Evolutionary conservation across 2,888 invertebrate genomes (phyloP).

Genomic region (Hyposoter didymator): DNA sequence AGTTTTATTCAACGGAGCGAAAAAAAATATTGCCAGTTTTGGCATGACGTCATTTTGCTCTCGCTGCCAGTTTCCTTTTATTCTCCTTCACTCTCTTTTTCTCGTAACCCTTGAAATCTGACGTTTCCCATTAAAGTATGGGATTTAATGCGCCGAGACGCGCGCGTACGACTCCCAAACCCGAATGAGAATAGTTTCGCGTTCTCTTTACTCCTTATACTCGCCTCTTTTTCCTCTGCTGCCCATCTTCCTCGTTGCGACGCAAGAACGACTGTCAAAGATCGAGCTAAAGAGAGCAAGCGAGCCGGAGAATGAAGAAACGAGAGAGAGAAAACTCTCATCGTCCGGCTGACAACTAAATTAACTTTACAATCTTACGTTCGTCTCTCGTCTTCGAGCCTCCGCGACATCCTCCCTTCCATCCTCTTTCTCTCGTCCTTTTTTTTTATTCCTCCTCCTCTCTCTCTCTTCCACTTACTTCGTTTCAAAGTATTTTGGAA

Average conservation of each 20-base stretch:
- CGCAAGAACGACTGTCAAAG: slow-evolving; percentile 27
- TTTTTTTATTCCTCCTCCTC: slow-evolving; percentile 5
- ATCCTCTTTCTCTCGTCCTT: slow-evolving; percentile 2
- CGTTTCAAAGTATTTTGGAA: slow-evolving; percentile 70
- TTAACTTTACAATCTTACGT: slow-evolving; percentile 76
- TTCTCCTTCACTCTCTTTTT: background rate
- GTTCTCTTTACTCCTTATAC: slow-evolving; percentile 42
- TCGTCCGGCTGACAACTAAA: slow-evolving; percentile 76
- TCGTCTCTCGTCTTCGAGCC: slow-evolving; percentile 57
- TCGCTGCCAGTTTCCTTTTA: slow-evolving; percentile 41
- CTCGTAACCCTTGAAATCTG: slow-evolving; percentile 71
- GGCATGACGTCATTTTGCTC: slow-evolving; percentile 36
- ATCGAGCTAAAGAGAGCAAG: slow-evolving; percentile 7
- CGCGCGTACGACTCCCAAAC: slow-evolving; percentile 62
- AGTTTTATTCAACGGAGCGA: background rate
- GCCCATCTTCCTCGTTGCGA: slow-evolving; percentile 7
- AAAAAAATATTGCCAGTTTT: slow-evolving; percentile 11
- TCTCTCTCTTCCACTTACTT: slow-evolving; percentile 29
- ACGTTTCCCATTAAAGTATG: slow-evolving; percentile 74
- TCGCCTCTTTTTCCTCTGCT: slow-evolving; percentile 44
- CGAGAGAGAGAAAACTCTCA: slow-evolving; percentile 35
- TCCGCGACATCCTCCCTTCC: slow-evolving; percentile 22
- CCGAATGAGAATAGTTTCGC: slow-evolving; percentile 74
- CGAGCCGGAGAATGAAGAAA: slow-evolving; percentile 6
- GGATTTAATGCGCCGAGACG: slow-evolving; percentile 72